phyloP scores from a whole-genome alignment of 2,888 invertebrate species.

The Eilema griseolum region DNA sequence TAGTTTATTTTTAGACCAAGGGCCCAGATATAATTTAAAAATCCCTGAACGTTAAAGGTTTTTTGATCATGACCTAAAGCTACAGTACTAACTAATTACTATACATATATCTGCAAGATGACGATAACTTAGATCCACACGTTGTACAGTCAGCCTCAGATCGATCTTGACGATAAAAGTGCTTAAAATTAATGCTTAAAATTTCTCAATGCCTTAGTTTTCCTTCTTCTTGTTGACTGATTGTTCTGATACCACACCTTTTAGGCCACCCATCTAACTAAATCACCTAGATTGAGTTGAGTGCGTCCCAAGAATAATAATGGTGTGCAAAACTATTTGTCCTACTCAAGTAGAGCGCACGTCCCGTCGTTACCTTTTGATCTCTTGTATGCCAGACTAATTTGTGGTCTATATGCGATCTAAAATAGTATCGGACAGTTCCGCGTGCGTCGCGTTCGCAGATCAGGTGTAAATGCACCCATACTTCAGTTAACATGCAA shows the following conservation, averaged over 20 bases:
- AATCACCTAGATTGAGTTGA: no score
- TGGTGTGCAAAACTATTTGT: constrained; percentile 18
- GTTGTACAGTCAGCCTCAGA: no score
- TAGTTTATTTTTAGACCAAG: no score
- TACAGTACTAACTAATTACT: no score
- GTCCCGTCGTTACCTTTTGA: constrained; percentile 73
- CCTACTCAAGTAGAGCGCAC: constrained; percentile 54
- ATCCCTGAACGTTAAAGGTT: not conserved
- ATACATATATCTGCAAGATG: no score
- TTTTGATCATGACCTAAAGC: not conserved
- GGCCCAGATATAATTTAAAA: not conserved
- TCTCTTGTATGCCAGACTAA: constrained; percentile 76
- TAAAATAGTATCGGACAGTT: constrained; percentile 80
- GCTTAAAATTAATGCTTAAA: no score
- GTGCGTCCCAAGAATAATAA: not conserved
- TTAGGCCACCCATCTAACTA: no score
- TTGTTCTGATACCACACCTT: no score
- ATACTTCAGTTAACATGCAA: constrained; percentile 59
- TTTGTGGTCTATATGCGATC: constrained; percentile 80
- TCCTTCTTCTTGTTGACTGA: no score
- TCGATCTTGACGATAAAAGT: no score
- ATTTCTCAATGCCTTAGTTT: no score
- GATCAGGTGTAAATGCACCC: constrained; percentile 78
- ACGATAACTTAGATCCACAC: not conserved
- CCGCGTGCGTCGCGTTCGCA: constrained; percentile 75